Evolutionary conservation across 2,113 vertebrate species (phyloP).

Genomic region (Semicossyphus pulcher): DNA sequence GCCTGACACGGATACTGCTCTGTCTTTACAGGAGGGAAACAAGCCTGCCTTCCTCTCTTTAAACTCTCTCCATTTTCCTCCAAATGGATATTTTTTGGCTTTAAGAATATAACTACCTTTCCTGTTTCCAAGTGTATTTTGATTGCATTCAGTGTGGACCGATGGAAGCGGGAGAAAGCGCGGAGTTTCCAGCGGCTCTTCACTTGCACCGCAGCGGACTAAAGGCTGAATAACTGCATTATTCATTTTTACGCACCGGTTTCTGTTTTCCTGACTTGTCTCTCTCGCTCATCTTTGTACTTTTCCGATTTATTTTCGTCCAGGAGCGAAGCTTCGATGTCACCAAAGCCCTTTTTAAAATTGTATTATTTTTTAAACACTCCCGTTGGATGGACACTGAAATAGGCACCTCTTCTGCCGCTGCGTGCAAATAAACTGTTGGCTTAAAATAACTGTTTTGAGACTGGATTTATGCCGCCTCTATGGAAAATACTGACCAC

Average conservation of each 20-base stretch:
- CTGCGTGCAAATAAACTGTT: slow-evolving; percentile 4
- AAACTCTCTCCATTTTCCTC: not conserved
- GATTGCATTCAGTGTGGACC: not conserved
- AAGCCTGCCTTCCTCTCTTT: slow-evolving; percentile 4
- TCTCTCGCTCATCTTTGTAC: slow-evolving; percentile 25
- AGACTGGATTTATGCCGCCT: slow-evolving; percentile 22
- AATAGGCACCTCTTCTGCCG: not conserved
- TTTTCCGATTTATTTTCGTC: not conserved
- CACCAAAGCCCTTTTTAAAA: not conserved
- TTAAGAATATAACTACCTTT: not conserved
- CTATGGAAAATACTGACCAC: slow-evolving; percentile 22
- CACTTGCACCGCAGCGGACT: slow-evolving; percentile 60
- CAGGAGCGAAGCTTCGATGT: not conserved
- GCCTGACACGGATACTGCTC: slow-evolving; percentile 64
- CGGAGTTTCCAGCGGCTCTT: slow-evolving; percentile 55
- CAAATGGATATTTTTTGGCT: slow-evolving; percentile 22
- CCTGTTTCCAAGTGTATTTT: slow-evolving; percentile 1
- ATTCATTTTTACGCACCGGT: slow-evolving; percentile 69
- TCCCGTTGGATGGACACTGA: slow-evolving; percentile 24
- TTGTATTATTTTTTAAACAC: not conserved
- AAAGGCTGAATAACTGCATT: slow-evolving; percentile 69
- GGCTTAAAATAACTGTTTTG: slow-evolving; percentile 2
- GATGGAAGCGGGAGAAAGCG: slow-evolving; percentile 28
- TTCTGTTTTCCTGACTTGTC: slow-evolving; percentile 33
- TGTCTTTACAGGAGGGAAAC: slow-evolving; percentile 54